These are phyloP conservation scores for Cynopterus brachyotis DNA, from an alignment of 2,113 vertebrate species.

Conservation along the genomic window DNA sequence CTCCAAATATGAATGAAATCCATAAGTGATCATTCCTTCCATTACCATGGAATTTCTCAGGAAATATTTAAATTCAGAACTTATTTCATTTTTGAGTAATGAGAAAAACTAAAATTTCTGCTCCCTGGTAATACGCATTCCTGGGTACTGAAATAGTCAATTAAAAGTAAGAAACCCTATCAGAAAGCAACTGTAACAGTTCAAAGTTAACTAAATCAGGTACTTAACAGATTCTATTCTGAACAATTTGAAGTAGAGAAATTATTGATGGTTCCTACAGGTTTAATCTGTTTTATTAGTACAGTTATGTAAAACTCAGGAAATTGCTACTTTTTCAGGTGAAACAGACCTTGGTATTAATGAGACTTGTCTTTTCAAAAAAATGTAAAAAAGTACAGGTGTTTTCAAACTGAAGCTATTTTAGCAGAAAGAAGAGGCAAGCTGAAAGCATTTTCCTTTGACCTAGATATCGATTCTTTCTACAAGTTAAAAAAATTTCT, in stretches of 20 bases:
- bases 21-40: background rate
- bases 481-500: background rate
- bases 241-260: background rate
- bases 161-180: background rate
- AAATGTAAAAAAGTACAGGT: background rate
- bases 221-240: background rate
- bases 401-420: constrained; percentile 6
- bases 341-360: constrained; percentile 11
- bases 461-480: background rate
- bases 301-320: constrained; percentile 17
- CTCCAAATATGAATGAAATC: background rate
- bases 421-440: background rate
- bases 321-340: constrained; percentile 35
- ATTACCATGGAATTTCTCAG: constrained; percentile 28
- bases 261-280: background rate
- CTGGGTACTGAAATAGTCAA: background rate
- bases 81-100: constrained; percentile 11
- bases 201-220: background rate
- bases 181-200: background rate
- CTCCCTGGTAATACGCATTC: background rate
- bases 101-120: constrained; percentile 26
- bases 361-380: background rate
- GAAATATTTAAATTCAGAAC: background rate
- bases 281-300: background rate
- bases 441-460: constrained; percentile 13